Conservation (phyloP, 2,113 vertebrate species). For the Nothocercus nigrocapillus region DNA sequence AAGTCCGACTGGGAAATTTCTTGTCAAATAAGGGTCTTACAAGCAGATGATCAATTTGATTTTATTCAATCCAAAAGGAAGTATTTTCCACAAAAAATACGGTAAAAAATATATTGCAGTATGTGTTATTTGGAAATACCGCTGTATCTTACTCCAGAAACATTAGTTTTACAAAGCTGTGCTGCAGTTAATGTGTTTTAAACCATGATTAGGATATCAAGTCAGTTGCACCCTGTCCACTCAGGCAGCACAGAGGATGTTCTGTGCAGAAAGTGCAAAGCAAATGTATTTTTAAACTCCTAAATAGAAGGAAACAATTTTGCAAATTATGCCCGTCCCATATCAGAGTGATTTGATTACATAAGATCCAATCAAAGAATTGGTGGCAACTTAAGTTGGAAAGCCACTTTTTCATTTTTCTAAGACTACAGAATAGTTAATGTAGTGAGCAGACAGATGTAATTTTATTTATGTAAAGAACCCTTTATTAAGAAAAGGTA, state of each 20-base stretch:
- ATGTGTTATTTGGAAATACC: conserved; percentile 29
- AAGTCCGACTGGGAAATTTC: not conserved
- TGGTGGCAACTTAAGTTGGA: not conserved
- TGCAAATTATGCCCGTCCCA: not conserved
- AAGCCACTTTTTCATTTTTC: not conserved
- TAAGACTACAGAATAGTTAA: not conserved
- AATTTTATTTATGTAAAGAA: not conserved
- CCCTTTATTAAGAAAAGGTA: not conserved
- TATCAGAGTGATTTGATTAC: not conserved
- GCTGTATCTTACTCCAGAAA: conserved; percentile 31
- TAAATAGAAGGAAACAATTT: conserved; percentile 39
- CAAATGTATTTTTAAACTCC: conserved; percentile 33
- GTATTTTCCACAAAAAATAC: conserved; percentile 75
- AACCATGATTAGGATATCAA: not conserved
- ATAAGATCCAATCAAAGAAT: not conserved
- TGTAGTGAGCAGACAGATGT: not conserved
- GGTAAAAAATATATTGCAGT: conserved; percentile 74
- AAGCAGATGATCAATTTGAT: conserved; percentile 50
- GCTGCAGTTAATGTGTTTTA: not conserved
- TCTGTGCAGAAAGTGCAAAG: conserved; percentile 15
- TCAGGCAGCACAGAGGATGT: not conserved
- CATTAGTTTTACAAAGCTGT: conserved; percentile 32
- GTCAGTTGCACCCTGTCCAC: not conserved
- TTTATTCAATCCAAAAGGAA: conserved; percentile 78
- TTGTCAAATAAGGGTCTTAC: conserved; percentile 44